A percentile compares a stretch with the other conserved stretches of the same genome.
Evolutionary conservation across 2,888 invertebrate genomes (phyloP).

Genomic region (Xanthia togata): DNA sequence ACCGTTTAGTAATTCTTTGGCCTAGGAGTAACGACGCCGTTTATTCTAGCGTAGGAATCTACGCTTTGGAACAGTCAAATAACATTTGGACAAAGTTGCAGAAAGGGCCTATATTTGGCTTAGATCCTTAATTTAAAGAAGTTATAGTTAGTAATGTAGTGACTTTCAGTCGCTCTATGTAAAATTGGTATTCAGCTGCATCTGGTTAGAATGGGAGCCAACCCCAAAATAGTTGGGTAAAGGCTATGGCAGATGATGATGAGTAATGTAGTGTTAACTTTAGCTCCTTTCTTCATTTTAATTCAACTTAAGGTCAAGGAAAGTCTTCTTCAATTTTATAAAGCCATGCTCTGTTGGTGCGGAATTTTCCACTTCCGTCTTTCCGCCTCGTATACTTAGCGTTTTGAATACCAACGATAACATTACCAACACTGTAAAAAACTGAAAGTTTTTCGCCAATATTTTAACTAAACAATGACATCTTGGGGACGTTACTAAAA

Average conservation of each 20-base stretch:
- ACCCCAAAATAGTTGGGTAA: no score
- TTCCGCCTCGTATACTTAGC: no score
- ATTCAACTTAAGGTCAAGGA: no score
- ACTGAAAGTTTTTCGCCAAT: not conserved
- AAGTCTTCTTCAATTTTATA: not conserved
- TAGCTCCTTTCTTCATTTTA: no score
- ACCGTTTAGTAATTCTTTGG: constrained; percentile 42
- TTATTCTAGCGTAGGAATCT: not conserved
- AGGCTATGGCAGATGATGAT: no score
- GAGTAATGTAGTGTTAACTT: no score
- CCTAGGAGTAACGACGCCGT: not conserved
- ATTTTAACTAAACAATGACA: not conserved
- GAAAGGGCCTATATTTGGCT: no score
- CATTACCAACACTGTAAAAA: not conserved
- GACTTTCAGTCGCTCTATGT: no score
- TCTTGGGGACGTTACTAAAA: not conserved
- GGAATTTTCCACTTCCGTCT: not conserved
- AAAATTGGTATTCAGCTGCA: no score
- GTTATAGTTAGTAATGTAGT: no score
- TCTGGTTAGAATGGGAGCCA: no score
- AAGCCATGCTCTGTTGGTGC: not conserved
- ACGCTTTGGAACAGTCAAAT: not conserved
- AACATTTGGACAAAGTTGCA: not conserved
- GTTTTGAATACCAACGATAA: not conserved
- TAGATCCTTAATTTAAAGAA: no score